Evolutionary conservation across 1,140 invertebrate species (phyloP).

Genomic region (Drosophila nasuta): DNA sequence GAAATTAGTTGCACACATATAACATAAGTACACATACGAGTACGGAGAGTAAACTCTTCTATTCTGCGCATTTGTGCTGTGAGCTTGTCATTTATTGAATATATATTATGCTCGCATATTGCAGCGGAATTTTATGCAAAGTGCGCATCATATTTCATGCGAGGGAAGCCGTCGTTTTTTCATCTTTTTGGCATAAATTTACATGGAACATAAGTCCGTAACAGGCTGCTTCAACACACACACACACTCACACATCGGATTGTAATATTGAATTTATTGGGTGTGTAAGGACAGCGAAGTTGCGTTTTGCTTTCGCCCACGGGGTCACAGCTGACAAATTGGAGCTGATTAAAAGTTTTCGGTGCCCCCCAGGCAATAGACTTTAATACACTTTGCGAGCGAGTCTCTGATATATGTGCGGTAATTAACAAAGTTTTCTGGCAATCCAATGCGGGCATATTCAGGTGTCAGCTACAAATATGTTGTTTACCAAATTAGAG

Average conservation of each 20-base stretch:
- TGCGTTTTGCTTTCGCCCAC: background rate
- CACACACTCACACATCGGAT: background rate
- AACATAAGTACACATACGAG: background rate
- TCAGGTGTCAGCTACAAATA: slow-evolving; percentile 25
- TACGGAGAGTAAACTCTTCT: background rate
- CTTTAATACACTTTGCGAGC: slow-evolving; percentile 16
- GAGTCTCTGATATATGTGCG: slow-evolving; percentile 15
- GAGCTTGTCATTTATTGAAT: slow-evolving; percentile 30
- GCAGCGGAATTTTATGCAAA: slow-evolving; percentile 63
- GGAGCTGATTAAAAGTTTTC: slow-evolving; percentile 45
- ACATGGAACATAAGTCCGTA: slow-evolving; percentile 16
- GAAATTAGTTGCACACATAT: slow-evolving; percentile 57
- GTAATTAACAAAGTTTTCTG: slow-evolving; percentile 45
- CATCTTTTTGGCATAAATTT: slow-evolving; percentile 61
- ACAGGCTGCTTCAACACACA: slow-evolving; percentile 41
- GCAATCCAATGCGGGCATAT: slow-evolving; percentile 20
- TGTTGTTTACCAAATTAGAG: slow-evolving; percentile 38
- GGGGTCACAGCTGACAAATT: slow-evolving; percentile 37
- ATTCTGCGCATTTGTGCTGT: background rate
- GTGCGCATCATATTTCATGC: slow-evolving; percentile 40
- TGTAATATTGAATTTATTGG: slow-evolving; percentile 50
- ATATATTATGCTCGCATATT: slow-evolving; percentile 36
- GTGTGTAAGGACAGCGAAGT: background rate
- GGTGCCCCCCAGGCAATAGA: background rate
- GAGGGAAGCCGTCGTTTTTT: slow-evolving; percentile 25